Evolutionary conservation across 2,113 vertebrate genomes (phyloP).

Genomic region (Gobio gobio): DNA sequence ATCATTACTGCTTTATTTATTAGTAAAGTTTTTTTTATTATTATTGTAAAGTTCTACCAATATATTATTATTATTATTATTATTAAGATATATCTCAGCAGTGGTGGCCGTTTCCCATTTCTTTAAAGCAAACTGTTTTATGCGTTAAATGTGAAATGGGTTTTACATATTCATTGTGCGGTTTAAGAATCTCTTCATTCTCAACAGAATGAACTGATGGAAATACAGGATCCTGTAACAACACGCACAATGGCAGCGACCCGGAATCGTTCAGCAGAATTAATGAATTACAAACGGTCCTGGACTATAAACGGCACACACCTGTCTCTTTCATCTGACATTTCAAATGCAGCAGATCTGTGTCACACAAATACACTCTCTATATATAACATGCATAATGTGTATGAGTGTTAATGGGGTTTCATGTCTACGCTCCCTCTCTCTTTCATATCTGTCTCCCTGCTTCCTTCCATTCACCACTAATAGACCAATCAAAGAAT

Average conservation of each 20-base stretch:
- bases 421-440: neutral
- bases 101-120: neutral
- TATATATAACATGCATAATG: neutral
- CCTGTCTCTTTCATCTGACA: constrained; percentile 28
- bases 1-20: too few relatives aligned
- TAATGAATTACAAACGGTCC: constrained; percentile 9
- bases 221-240: neutral
- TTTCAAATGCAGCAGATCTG: neutral
- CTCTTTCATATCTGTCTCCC: neutral
- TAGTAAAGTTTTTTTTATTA: too few relatives aligned
- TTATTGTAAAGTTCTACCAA: neutral
- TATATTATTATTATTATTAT: neutral
- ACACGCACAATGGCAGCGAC: neutral
- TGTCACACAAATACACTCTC: neutral
- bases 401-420: neutral
- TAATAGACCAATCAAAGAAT: neutral
- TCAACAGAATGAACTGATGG: neutral
- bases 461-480: neutral
- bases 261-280: neutral
- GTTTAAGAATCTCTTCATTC: neutral
- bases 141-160: neutral
- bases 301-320: constrained; percentile 1
- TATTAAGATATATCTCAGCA: neutral
- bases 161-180: neutral
- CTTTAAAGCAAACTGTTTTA: neutral